Evolutionary conservation across 2,113 vertebrate genomes (phyloP).

Genomic region (Daphoenositta chrysoptera): DNA sequence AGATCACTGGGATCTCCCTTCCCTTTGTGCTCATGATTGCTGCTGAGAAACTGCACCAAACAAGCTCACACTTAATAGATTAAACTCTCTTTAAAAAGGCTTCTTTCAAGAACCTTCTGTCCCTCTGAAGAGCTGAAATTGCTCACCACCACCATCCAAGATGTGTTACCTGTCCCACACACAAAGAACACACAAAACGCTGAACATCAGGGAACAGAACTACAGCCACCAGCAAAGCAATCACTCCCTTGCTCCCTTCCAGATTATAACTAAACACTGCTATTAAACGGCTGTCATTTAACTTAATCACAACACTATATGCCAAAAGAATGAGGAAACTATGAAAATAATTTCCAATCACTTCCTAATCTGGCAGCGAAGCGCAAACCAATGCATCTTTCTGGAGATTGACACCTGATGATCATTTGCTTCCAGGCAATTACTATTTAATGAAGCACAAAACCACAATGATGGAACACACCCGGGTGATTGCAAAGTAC

Average conservation of each 20-base stretch:
- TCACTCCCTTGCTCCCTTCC: neutral
- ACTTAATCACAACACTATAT: neutral
- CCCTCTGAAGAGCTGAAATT: neutral
- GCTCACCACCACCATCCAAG: too few relatives aligned
- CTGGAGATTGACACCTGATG: slow-evolving; percentile 35
- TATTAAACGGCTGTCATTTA: neutral
- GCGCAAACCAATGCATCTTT: slow-evolving; percentile 30
- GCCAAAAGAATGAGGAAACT: slow-evolving; percentile 9
- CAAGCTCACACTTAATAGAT: rapidly evolving
- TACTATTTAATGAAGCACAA: slow-evolving; percentile 68
- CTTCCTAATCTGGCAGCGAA: slow-evolving; percentile 37
- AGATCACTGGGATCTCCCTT: neutral
- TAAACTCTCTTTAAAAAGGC: neutral
- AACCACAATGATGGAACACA: slow-evolving; percentile 40
- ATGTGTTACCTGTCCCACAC: rapidly evolving
- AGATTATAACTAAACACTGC: neutral
- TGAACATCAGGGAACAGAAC: neutral
- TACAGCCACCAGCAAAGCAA: neutral
- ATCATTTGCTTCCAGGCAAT: slow-evolving; percentile 66
- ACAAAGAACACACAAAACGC: neutral
- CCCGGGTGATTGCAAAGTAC: slow-evolving; percentile 10
- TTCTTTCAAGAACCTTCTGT: neutral
- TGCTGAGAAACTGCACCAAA: neutral
- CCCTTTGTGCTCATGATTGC: neutral
- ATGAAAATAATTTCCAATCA: slow-evolving; percentile 32